Conservation (phyloP, 2,797 vertebrate genomes). For the Melopsittacus undulatus region DNA sequence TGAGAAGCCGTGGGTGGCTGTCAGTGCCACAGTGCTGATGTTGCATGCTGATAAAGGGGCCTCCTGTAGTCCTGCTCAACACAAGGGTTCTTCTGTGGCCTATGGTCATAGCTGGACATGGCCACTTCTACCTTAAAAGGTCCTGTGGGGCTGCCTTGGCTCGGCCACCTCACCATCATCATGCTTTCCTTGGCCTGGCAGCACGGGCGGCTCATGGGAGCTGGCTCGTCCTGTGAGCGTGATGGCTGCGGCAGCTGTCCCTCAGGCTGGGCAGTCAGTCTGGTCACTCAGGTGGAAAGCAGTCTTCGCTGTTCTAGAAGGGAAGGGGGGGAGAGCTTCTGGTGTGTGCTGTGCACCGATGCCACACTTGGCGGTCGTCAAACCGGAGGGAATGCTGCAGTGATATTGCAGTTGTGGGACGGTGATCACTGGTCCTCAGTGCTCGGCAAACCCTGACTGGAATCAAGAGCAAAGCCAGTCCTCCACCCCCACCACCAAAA, state of each 20-base stretch:
- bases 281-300: not conserved
- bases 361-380: fast-evolving
- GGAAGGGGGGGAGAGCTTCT: not conserved
- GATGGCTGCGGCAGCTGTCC: fast-evolving
- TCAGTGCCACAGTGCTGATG: not conserved
- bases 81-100: not conserved
- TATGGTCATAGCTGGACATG: not conserved
- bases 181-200: not conserved
- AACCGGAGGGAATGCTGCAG: not conserved
- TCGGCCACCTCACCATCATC: not conserved
- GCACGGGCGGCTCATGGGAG: fast-evolving
- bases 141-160: not conserved
- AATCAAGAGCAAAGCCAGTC: not conserved
- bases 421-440: not conserved
- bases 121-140: not conserved
- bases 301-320: not conserved
- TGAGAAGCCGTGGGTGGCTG: not conserved
- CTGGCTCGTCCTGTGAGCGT: not conserved
- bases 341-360: not conserved
- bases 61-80: not conserved
- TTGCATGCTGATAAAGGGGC: not conserved
- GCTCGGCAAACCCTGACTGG: not conserved
- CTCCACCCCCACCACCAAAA: not conserved
- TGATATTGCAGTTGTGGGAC: not conserved
- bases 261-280: not conserved